phyloP scores from a whole-genome alignment of 2,113 vertebrate species.

The Nyctereutes procyonoides region DNA sequence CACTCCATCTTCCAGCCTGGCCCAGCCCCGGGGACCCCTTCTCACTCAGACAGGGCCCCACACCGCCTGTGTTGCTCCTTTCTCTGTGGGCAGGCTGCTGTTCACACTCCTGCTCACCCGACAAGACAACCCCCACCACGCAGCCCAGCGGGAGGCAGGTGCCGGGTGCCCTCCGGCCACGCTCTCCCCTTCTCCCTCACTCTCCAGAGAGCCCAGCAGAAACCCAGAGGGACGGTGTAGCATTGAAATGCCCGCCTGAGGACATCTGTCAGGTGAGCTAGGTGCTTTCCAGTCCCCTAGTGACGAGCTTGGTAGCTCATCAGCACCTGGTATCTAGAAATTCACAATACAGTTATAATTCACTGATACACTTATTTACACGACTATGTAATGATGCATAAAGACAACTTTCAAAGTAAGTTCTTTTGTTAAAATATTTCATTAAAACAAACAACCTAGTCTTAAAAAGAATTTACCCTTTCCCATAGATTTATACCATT shows the following conservation, averaged over 20 bases:
- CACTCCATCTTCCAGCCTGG: fast-evolving
- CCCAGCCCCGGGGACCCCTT: not conserved
- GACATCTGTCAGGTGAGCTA: not conserved
- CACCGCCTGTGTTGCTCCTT: fast-evolving
- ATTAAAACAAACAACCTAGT: not conserved
- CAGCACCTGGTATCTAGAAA: not conserved
- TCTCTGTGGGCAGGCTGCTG: not conserved
- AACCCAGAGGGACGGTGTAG: too few relatives aligned
- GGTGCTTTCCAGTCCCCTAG: fast-evolving
- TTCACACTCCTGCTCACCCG: fast-evolving
- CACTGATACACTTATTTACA: not conserved
- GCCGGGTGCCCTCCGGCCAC: fast-evolving
- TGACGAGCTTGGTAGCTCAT: fast-evolving
- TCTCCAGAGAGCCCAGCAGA: not conserved
- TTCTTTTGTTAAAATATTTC: not conserved
- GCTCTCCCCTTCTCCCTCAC: fast-evolving
- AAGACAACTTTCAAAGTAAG: not conserved
- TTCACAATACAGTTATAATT: fast-evolving
- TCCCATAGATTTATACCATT: not conserved
- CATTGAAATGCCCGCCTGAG: fast-evolving
- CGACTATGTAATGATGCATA: not conserved
- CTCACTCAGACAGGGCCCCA: not conserved
- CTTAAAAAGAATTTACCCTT: not conserved
- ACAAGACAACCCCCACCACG: fast-evolving
- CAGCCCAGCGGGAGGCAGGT: fast-evolving